Base-by-base conservation (phyloP, 1,140 invertebrate species). In the Psix sp. region DNA sequence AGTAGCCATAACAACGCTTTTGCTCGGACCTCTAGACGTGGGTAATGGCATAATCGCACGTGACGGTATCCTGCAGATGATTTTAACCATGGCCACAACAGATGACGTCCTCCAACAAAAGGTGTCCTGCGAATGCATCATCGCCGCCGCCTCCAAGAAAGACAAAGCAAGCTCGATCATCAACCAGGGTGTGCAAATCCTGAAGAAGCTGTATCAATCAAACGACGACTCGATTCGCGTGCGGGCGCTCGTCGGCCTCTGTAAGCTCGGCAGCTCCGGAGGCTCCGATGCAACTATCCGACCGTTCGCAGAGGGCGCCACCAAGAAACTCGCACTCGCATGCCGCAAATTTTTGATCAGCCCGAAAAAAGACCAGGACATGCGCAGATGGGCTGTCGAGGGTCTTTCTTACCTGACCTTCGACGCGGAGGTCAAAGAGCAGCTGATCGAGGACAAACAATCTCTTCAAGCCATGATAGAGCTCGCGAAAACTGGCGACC, bases 391-490 rank as follows among this genome's bases (percentile, higher is more conserved):
- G 97, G 97, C 98, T 0, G 95, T 96, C 16, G 98, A 99, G 88
- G 98, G 98, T 9, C 88, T 99, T 0, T 98, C 98, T 0, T 99
- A 99, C 83, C 88, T 99, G 1, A 98, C 97, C 3, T 89, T 99
- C 26, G 98, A 99, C 89, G 98, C 96, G 7, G 98, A 99, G 86
- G 96, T 99, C 0, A 99, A 99, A 82, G 98, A 99, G 84, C 97
- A 96, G 82, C 84, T 99, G 7, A 92, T 98, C 14, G 93, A 96
- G 80, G 97, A 99, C 81, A 90, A 89, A 67, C 80, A 90, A 35
- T 94, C 96, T 1, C 87, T 99, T 65, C 90, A 92, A 81, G 92
- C 95, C 3, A 90, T 99, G 43, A 94, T 99, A 80, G 94, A 97
- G 80, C 82, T 99, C 35, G 95, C 96, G 4, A 93, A 92, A 86